phyloP scores from a whole-genome alignment of 2,888 invertebrate species.

The Chrysopilus asiliformis region DNA sequence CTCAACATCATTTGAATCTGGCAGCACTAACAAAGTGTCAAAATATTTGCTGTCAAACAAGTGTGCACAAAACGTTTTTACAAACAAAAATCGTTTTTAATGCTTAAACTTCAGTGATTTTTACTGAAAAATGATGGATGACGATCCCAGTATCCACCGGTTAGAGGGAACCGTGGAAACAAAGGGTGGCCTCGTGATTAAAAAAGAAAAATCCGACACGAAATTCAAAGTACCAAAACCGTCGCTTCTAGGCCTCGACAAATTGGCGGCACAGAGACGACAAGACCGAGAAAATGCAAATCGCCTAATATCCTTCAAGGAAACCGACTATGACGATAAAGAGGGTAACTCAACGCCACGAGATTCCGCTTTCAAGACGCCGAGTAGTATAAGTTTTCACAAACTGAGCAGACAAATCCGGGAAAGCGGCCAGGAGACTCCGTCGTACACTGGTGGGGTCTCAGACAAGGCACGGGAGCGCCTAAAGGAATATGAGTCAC shows the following conservation, averaged over 20 bases:
- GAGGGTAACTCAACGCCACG: conserved; percentile 18
- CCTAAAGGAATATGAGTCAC: conserved; percentile 50
- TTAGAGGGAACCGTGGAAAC: conserved; percentile 52
- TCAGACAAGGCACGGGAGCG: conserved; percentile 52
- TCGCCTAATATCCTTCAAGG: conserved; percentile 52
- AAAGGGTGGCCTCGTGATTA: conserved; percentile 56
- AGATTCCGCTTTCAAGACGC: conserved; percentile 32
- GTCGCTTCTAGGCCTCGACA: conserved; percentile 72
- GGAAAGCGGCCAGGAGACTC: conserved; percentile 72
- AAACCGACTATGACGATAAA: conserved; percentile 36
- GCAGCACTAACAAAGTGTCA: background rate
- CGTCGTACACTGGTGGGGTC: conserved; percentile 87
- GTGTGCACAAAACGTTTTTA: background rate
- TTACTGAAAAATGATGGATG: too few relatives aligned
- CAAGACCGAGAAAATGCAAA: conserved; percentile 46
- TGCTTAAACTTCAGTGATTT: too few relatives aligned
- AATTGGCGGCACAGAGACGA: conserved; percentile 64
- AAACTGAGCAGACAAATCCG: conserved; percentile 53
- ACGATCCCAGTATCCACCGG: conserved; percentile 43
- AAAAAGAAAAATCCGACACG: conserved; percentile 41
- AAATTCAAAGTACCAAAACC: conserved; percentile 62
- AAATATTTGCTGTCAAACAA: background rate
- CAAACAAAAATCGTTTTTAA: background rate
- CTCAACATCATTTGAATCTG: too few relatives aligned
- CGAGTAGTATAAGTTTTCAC: conserved; percentile 28